phyloP scores from a whole-genome alignment of 2,888 invertebrate species.

The Acrobeloides nanus region DNA sequence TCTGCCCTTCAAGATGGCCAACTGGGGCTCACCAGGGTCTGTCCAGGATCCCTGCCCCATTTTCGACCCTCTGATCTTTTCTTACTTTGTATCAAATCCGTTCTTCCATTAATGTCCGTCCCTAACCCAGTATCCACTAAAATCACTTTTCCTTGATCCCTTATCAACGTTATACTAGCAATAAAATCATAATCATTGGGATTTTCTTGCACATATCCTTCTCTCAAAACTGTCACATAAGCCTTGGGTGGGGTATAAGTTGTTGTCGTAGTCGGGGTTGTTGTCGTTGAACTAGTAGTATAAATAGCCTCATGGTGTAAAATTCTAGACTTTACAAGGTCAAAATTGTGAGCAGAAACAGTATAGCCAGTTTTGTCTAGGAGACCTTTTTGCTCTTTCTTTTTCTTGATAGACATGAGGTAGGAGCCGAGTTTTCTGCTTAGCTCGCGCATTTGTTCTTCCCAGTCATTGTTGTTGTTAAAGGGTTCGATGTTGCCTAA shows the following conservation, averaged over 20 bases:
- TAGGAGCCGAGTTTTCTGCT: conserved; percentile 28
- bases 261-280: neutral
- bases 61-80: too few species aligned
- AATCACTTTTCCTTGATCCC: conserved; percentile 38
- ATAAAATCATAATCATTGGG: conserved; percentile 42
- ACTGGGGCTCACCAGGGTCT: too few species aligned
- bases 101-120: conserved; percentile 50
- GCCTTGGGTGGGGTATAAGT: conserved; percentile 14
- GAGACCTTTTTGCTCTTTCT: too few species aligned
- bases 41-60: too few species aligned
- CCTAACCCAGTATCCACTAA: conserved; percentile 50
- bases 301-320: neutral
- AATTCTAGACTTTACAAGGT: too few species aligned
- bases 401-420: too few species aligned
- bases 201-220: conserved; percentile 26
- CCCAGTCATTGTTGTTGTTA: too few species aligned
- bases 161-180: conserved; percentile 45
- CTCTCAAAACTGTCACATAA: conserved; percentile 24
- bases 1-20: too few species aligned
- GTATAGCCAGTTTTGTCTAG: too few species aligned
- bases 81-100: conserved; percentile 37
- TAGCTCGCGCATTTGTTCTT: conserved; percentile 23
- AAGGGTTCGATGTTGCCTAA: too few species aligned
- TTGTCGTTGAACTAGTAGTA: conserved; percentile 9
- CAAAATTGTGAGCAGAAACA: too few species aligned